Evolutionary conservation across 2,113 vertebrate genomes (phyloP).

Genomic region (Callopanchax toddi): DNA sequence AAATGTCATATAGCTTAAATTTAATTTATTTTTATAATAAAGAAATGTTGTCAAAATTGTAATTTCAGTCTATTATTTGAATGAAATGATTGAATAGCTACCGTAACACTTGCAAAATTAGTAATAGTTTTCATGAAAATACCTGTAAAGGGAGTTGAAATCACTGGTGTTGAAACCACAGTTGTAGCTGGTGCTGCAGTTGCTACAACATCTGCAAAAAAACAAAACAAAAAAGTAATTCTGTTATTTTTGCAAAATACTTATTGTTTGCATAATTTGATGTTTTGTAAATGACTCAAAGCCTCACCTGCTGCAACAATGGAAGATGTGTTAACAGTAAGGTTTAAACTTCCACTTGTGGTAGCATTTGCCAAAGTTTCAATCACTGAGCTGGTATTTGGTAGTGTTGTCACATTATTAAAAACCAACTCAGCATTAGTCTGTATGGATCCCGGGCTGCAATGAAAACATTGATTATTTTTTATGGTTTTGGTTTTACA

Average conservation of each 20-base stretch:
- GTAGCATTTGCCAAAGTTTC: neutral
- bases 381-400: neutral
- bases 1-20: too few relatives aligned
- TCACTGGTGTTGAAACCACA: neutral
- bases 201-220: neutral
- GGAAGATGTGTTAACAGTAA: neutral
- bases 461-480: neutral
- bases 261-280: neutral
- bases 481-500: too few relatives aligned
- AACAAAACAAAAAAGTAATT: neutral
- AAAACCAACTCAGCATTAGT: neutral
- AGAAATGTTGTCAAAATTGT: too few relatives aligned
- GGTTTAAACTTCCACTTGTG: neutral
- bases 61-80: too few relatives aligned
- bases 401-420: neutral
- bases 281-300: neutral
- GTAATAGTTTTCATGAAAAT: neutral
- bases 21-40: too few relatives aligned
- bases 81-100: too few relatives aligned
- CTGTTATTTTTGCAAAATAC: neutral
- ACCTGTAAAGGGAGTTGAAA: neutral
- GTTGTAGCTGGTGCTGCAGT: neutral
- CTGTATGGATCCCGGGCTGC: neutral
- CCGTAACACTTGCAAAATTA: too few relatives aligned
- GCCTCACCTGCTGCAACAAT: neutral